These are phyloP conservation scores for Nyctibius grandis DNA, from an alignment of 2,797 vertebrate species.

Conservation along the genomic window DNA sequence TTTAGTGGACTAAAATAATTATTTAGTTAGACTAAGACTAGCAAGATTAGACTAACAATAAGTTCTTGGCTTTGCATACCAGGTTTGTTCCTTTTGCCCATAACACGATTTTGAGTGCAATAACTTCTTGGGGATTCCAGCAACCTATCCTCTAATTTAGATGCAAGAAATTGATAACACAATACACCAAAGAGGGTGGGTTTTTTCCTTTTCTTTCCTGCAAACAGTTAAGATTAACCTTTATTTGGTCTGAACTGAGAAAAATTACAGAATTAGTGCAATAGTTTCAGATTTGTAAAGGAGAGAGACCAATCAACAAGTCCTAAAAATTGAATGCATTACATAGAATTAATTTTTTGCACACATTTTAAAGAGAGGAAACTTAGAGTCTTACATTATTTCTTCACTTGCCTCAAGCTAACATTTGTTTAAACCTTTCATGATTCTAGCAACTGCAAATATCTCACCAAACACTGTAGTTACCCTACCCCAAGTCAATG, in stretches of 20 bases:
- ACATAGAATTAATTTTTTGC: neutral
- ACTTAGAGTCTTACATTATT: neutral
- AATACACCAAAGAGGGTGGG: rapidly evolving
- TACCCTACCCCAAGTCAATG: neutral
- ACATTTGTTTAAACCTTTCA: neutral
- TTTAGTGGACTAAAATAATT: neutral
- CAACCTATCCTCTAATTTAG: neutral
- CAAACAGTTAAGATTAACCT: neutral
- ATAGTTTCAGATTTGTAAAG: neutral
- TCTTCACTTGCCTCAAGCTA: neutral
- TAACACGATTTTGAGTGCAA: neutral
- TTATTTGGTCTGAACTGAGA: neutral
- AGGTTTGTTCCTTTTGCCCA: neutral
- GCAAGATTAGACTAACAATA: neutral
- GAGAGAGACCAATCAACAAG: neutral
- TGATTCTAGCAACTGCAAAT: neutral
- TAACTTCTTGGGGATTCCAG: neutral
- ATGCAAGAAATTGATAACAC: neutral
- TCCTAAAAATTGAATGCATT: neutral
- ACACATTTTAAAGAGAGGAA: neutral
- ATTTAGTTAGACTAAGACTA: neutral
- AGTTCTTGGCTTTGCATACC: neutral
- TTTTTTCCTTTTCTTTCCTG: neutral
- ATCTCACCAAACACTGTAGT: neutral
- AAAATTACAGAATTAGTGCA: neutral